These are phyloP conservation scores for Aplysina aerophoba DNA, from an alignment of 37 sponge, comb jelly and placozoan genomes.

Conservation along the genomic window DNA sequence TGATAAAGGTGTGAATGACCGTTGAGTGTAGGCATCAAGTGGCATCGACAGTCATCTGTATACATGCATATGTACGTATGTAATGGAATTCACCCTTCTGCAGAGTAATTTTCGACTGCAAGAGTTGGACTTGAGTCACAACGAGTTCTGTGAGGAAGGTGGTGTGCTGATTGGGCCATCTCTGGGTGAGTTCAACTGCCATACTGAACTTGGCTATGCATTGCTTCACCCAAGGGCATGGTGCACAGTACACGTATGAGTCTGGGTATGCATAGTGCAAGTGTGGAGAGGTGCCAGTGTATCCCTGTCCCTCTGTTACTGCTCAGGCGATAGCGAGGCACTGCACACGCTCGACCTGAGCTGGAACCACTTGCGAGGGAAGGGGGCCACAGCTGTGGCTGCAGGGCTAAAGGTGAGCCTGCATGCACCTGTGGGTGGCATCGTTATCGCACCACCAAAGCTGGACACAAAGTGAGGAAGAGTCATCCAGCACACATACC, in stretches of 20 bases:
- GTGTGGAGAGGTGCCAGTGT: background rate
- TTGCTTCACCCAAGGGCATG: too few species aligned
- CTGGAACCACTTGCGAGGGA: constrained; percentile 93
- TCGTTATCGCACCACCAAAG: too few species aligned
- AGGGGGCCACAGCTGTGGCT: constrained; percentile 93
- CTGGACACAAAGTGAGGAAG: background rate
- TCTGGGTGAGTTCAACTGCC: constrained; percentile 58
- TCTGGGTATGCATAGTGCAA: background rate
- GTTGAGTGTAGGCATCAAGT: background rate
- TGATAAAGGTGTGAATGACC: constrained; percentile 61
- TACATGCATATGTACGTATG: background rate
- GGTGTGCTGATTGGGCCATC: constrained; percentile 89
- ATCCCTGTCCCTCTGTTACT: background rate
- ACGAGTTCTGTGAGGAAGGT: constrained; percentile 83
- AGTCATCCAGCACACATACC: background rate
- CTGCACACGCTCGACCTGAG: constrained; percentile 85
- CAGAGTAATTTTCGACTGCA: constrained; percentile 79
- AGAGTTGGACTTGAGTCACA: constrained; percentile 90
- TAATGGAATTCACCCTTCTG: too few species aligned
- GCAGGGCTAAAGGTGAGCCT: constrained; percentile 73
- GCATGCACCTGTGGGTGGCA: background rate
- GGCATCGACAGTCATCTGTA: background rate
- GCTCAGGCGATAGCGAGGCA: constrained; percentile 82
- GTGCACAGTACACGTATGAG: background rate
- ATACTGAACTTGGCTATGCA: too few species aligned